Evolutionary conservation across 2,113 vertebrate species (phyloP).

Genomic region (Ginglymostoma cirratum): DNA sequence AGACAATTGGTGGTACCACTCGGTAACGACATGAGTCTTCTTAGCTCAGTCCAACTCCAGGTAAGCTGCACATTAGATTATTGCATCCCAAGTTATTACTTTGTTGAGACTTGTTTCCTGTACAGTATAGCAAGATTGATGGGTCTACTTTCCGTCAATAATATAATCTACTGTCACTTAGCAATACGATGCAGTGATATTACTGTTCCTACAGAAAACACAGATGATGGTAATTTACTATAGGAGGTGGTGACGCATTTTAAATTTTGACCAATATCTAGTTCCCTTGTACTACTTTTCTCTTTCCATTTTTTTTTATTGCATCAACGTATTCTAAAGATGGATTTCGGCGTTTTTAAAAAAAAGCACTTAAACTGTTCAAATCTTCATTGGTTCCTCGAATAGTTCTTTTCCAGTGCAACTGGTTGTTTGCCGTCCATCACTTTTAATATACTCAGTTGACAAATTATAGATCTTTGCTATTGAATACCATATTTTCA

Average conservation of each 20-base stretch:
- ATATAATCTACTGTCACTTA: background rate
- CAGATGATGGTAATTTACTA: background rate
- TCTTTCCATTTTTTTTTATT: background rate
- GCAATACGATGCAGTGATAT: background rate
- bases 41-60: background rate
- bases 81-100: background rate
- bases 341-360: background rate
- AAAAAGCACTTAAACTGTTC: background rate
- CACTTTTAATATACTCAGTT: background rate
- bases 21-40: background rate
- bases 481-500: background rate
- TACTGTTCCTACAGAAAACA: background rate
- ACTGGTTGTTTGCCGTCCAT: background rate
- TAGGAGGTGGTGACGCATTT: background rate
- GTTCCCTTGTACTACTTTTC: background rate
- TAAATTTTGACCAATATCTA: background rate
- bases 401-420: background rate
- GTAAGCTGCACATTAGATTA: background rate
- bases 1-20: background rate
- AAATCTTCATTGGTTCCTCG: background rate
- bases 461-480: background rate
- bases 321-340: background rate
- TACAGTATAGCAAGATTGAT: background rate
- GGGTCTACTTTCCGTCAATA: background rate
- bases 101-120: background rate